Evolutionary conservation across 2,888 invertebrate genomes (phyloP).

Genomic region (Nomada goodeniana): DNA sequence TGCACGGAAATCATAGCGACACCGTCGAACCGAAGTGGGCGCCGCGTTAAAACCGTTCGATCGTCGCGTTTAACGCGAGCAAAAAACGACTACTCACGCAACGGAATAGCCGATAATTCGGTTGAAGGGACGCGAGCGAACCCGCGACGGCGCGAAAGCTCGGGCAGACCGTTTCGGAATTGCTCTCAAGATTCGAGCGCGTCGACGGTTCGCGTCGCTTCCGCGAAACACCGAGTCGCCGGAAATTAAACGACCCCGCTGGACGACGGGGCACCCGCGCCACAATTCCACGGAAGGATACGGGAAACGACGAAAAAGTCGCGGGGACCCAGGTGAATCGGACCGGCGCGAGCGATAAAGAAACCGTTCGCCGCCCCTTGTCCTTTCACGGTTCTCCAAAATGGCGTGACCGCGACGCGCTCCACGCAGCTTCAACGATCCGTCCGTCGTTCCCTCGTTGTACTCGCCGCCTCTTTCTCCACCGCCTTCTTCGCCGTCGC

Average conservation of each 20-base stretch:
- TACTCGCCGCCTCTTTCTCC: conserved; percentile 3
- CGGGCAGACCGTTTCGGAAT: conserved; percentile 24
- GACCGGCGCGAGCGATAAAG: conserved; percentile 58
- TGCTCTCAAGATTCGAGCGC: conserved; percentile 44
- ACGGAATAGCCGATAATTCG: conserved; percentile 12
- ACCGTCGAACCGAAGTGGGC: too few relatives aligned
- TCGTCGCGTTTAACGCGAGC: too few relatives aligned
- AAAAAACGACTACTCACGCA: neutral
- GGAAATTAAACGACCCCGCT: conserved; percentile 54
- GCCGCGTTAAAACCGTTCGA: neutral
- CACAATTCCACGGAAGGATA: conserved; percentile 64
- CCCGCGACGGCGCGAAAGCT: neutral
- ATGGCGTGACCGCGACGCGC: conserved; percentile 73
- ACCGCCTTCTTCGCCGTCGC: conserved; percentile 64
- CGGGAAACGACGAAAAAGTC: conserved; percentile 58
- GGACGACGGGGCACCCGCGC: conserved; percentile 39
- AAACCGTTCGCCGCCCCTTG: conserved; percentile 64
- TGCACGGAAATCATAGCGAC: neutral
- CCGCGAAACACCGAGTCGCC: conserved; percentile 20
- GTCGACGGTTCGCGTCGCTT: neutral
- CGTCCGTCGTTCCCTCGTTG: conserved; percentile 19
- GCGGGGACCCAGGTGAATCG: conserved; percentile 65
- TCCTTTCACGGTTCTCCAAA: conserved; percentile 78
- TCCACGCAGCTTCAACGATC: conserved; percentile 30
- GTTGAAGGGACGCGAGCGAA: neutral